Evolutionary conservation across 2,888 invertebrate genomes (phyloP), one percentile per base, ranked within the genome.

Genomic region (Coecobrya sp.): DNA sequence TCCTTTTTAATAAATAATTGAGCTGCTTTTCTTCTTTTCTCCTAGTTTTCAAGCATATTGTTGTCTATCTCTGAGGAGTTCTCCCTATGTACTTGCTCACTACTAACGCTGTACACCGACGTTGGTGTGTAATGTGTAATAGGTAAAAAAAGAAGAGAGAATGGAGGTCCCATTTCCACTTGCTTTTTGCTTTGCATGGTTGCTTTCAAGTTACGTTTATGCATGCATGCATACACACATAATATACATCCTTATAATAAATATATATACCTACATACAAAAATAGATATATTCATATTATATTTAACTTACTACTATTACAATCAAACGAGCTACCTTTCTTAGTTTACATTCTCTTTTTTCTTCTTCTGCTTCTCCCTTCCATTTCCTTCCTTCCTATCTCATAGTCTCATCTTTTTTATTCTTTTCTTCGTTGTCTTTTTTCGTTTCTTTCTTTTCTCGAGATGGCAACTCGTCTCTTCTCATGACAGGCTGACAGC

Each of bases 401-500:
- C 84, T 82, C 94, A 94, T 94, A 94, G 94, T 92, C 91, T 93
- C 92, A 92, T 91, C 92, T 81, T 91, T 88, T 90, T 91, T 91
- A 87, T 91, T 91, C 85, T 91, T 89, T 93, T 89, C 87, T 92
- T 86, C 92, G 90, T 91, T 92, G 90, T 92, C 93, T 92, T 92
- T 89, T 91, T 89, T 89, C 88, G 86, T 90, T 90, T 93, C 89
- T 87, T 90, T 93, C 88, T 92, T 92, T 92, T 90, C 86, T 91
- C 88, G 88, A 92, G 92, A 92, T 92, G 92, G 92, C 92, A 92
- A 92, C 85, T 89, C 92, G 86, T 94, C 93, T 93, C 90, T 93
- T 93, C 92, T 93, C 93, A 93, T 93, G 92, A 93, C 93, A 93
- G 93, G 89, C 88, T 93, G 93, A 93, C 93, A 93, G 93, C 92